phyloP scores from a whole-genome alignment of 2,113 vertebrate species.

The Trachemys scripta region DNA sequence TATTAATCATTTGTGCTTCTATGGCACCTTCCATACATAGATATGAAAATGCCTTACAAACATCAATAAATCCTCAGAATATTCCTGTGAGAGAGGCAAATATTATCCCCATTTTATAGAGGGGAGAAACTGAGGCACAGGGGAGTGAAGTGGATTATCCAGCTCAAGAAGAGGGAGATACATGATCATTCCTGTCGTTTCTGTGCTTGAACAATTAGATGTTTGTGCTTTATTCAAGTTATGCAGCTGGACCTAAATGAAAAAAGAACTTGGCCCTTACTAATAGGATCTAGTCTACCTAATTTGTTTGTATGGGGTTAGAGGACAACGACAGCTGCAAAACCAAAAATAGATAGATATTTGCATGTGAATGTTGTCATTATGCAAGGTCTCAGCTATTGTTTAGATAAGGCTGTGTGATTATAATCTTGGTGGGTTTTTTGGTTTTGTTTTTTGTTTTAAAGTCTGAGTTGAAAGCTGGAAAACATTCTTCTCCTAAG shows the following conservation, averaged over 20 bases:
- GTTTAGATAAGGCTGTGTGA: constrained; percentile 24
- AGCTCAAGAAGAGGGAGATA: accelerated
- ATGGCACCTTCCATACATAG: neutral
- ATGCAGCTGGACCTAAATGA: neutral
- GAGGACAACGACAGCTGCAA: constrained; percentile 36
- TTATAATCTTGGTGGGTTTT: neutral
- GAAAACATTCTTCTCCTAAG: neutral
- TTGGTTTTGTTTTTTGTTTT: neutral
- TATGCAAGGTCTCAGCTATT: constrained; percentile 22
- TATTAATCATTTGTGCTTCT: neutral
- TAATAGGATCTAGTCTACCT: neutral
- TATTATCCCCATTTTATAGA: neutral
- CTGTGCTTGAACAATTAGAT: neutral
- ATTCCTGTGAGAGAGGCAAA: neutral
- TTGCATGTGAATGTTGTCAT: constrained; percentile 9
- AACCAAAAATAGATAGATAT: neutral
- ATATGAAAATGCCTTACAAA: neutral
- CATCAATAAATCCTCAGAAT: neutral
- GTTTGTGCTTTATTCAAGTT: neutral
- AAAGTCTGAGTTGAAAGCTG: neutral
- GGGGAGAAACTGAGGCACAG: neutral
- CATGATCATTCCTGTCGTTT: neutral
- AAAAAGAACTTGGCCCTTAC: neutral
- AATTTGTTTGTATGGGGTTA: constrained; percentile 11
- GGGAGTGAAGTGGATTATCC: accelerated